Evolutionary conservation across 92 coral and sea anemone genomes (phyloP).

Genomic region (Galaxea fascicularis): DNA sequence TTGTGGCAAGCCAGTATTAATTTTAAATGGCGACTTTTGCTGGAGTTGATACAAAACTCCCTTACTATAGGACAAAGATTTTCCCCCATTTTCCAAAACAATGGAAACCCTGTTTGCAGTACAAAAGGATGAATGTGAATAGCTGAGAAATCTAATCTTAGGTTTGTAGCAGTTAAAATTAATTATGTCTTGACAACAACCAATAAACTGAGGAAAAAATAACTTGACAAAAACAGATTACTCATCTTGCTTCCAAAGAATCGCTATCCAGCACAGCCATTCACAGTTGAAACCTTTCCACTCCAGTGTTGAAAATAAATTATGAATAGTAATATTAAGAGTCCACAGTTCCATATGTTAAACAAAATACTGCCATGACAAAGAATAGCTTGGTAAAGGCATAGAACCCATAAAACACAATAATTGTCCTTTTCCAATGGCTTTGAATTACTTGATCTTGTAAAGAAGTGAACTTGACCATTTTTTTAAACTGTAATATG

Average conservation of each 20-base stretch:
- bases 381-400: neutral
- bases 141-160: neutral
- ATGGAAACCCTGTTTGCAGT: neutral
- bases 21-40: neutral
- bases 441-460: conserved; percentile 13
- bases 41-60: neutral
- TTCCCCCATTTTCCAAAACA: neutral
- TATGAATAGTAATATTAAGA: neutral
- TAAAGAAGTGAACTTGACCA: neutral
- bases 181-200: neutral
- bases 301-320: conserved; percentile 3
- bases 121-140: neutral
- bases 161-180: neutral
- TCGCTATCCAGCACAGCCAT: neutral
- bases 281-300: conserved; percentile 33
- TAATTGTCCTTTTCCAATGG: neutral
- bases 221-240: neutral
- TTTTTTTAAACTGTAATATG: neutral
- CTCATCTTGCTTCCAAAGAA: neutral
- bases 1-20: neutral
- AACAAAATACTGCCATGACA: conserved; percentile 1
- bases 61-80: neutral
- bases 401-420: conserved; percentile 9
- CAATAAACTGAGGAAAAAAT: neutral
- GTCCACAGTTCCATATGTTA: conserved; percentile 32